phyloP scores from a whole-genome alignment of 2,113 vertebrate genomes.

The Rhinolophus ferrumequinum region DNA sequence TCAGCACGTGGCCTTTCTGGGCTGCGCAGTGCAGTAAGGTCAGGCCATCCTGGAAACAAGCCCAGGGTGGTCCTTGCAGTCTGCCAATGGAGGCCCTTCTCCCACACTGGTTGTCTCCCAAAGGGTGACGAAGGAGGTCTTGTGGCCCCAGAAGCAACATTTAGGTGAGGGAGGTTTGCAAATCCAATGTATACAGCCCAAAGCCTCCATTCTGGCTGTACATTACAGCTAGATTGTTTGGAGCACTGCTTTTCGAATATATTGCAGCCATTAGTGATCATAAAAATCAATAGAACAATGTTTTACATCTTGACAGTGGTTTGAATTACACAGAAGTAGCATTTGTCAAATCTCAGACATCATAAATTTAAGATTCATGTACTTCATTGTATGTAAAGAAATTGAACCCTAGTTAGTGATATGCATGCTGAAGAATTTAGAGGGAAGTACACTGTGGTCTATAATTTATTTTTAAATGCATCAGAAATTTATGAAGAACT shows the following conservation, averaged over 20 bases:
- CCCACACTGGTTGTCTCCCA: background rate
- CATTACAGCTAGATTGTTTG: background rate
- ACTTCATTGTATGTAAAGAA: constrained; percentile 14
- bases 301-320: background rate
- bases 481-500: constrained; percentile 7
- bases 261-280: background rate
- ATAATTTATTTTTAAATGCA: background rate
- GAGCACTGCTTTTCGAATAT: background rate
- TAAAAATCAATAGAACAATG: background rate
- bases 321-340: background rate
- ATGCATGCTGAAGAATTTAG: background rate
- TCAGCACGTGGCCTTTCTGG: constrained; percentile 88
- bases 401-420: background rate
- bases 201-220: background rate
- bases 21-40: constrained; percentile 93
- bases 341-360: background rate
- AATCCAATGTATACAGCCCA: background rate
- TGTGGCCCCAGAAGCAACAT: background rate
- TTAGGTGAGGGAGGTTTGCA: constrained; percentile 2
- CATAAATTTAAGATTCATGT: background rate
- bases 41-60: constrained; percentile 87
- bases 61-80: background rate
- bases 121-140: background rate
- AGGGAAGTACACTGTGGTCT: background rate
- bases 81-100: background rate